Conservation (phyloP, 2,113 vertebrate species). For the Trinectes maculatus region DNA sequence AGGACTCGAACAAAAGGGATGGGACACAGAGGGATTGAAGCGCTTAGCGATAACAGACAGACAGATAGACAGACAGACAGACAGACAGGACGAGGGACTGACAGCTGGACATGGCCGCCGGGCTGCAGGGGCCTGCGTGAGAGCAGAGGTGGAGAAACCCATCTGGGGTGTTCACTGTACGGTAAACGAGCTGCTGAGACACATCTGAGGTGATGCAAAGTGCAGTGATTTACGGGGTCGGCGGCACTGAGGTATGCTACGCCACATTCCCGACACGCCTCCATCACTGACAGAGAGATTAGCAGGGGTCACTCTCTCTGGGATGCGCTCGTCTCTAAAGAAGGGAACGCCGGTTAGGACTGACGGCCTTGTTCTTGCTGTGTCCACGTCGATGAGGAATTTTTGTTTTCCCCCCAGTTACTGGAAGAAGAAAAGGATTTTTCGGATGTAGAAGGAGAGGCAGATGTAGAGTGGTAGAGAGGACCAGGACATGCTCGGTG, state of each 20-base stretch:
- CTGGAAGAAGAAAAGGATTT: slow-evolving; percentile 17
- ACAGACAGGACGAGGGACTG: slow-evolving; percentile 51
- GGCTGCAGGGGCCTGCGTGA: slow-evolving; percentile 19
- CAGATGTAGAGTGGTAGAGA: slow-evolving; percentile 21
- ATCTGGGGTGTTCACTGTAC: slow-evolving; percentile 53
- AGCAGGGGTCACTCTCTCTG: slow-evolving; percentile 47
- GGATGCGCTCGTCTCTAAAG: slow-evolving; percentile 42
- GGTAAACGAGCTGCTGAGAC: slow-evolving; percentile 54
- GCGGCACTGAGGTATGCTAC: slow-evolving; percentile 55
- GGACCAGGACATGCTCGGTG: slow-evolving; percentile 58
- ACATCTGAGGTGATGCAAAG: slow-evolving; percentile 60
- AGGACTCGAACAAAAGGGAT: slow-evolving; percentile 20
- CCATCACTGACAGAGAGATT: slow-evolving; percentile 64
- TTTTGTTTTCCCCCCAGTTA: too few species aligned
- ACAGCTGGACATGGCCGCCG: slow-evolving; percentile 47
- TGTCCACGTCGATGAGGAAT: slow-evolving; percentile 37
- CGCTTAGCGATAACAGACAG: slow-evolving; percentile 36
- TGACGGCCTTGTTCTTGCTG: slow-evolving; percentile 16
- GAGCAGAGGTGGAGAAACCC: slow-evolving; percentile 30
- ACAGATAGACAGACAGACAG: too few species aligned
- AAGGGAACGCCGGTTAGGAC: slow-evolving; percentile 38
- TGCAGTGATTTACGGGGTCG: slow-evolving; percentile 68
- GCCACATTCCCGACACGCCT: slow-evolving; percentile 60
- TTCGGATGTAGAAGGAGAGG: slow-evolving; percentile 16
- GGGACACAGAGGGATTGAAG: slow-evolving; percentile 30